Evolutionary conservation across 2,888 invertebrate genomes (phyloP), one percentile per base, ranked within the genome.

Genomic region (Selenia dentaria): DNA sequence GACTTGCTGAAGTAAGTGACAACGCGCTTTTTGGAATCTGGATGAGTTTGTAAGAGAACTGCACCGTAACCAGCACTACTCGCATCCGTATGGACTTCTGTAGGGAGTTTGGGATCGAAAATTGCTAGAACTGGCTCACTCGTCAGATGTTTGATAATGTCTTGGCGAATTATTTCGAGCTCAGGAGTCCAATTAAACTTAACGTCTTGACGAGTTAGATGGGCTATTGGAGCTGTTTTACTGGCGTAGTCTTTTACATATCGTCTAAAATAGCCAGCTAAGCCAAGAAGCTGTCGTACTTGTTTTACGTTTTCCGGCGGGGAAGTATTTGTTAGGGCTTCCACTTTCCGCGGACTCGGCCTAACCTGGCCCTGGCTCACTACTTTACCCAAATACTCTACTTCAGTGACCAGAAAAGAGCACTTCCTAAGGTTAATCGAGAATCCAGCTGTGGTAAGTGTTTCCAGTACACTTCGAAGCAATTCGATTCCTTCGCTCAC

Each of bases 231-330:
- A 0, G 41, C 39, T 1, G 52, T 57, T 27, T 42, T 50, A 0
- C 16, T n/a, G 0, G 59, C 32, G 4, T n/a, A n/a, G n/a, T n/a
- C n/a, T n/a, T n/a, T n/a, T n/a, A n/a, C n/a, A n/a, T n/a, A n/a
- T n/a, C n/a, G 38, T 0, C 65, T 20, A 29, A 64, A 63, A 22
- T 65, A 65, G 0, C 62, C 57, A 0, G 64, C 60, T 0, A 61
- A 34, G 0, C 62, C 62, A 0, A 55, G 10, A 9, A 64, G 48
- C 12, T 66, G 65, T 0, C 65, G 18, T 0, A 62, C 55, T 28
- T 66, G 57, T 11, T 54, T 63, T 0, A 62, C 60, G n/a, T 53
- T 62, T 8, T 0, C 34, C 0, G 67, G 63, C 5, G 25, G 4
- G 0, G 47, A 46, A 0, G 61, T n/a, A 2, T 62, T 50, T 1